Base-by-base conservation (phyloP, 92 coral and sea anemone species). In the Chrysogorgia sp. region DNA sequence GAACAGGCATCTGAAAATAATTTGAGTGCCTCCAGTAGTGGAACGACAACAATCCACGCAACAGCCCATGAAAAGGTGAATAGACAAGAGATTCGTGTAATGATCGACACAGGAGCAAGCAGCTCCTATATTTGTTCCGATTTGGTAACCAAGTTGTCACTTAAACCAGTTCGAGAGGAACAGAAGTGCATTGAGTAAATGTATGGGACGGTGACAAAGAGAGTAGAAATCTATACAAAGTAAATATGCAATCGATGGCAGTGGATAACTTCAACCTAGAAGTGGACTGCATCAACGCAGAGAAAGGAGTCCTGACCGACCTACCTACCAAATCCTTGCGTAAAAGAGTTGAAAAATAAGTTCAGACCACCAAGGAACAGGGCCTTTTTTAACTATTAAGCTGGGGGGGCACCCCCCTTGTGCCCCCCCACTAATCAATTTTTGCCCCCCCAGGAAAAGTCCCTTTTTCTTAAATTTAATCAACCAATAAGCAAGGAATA, bases 41-140 rank as follows among this genome's bases (percentile, higher is more conserved):
- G 32, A 0, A 56, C 86, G 0, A 45, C 52, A 23, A 83, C 84
- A 19, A 28, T 83, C 1, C 83, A 83, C 58, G 62, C 87, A 6
- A 83, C 85, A 22, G 21, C 72, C 6, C 21, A 21, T 10, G 89
- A 62, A 0, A 61, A 80, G 60, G 61, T 80, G 35, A 69, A 74
- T 22, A 9, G 29, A 30, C 62, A 77, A 9, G 34, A 40, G 20
- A 80, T 59, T 23, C 53, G 80, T 1, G 70, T 85, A 34, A 85
- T 85, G 78, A 71, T 85, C 20, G 84, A 79, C 60, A 71, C 69
- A 3, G 88, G 88, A 21, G 81, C 88, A 21, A 79, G 88, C 41
- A 79, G 85, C 45, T 79, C 85, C 1, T 85, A 85, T 33, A 15
- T 71, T 23, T 79, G 81, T 75, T 49, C 85, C 2, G 69, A 79